Percentiles rank a stretch among this genome's conserved stretches.
These are phyloP conservation scores for Lasaia peninsularis DNA, from an alignment of 1,140 invertebrate genomes.

Conservation along the genomic window DNA sequence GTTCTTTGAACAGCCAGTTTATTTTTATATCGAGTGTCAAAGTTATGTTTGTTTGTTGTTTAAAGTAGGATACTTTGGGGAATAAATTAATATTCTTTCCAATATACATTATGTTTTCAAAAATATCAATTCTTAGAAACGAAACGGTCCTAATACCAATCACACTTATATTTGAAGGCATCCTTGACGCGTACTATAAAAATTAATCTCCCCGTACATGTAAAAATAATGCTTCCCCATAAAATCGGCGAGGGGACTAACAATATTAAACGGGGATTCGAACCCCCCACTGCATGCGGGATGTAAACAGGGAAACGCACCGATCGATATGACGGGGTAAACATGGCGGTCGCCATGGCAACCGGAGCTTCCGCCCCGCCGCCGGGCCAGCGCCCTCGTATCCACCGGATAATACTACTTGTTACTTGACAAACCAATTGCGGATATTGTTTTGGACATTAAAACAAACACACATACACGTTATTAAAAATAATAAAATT, in stretches of 20 bases:
- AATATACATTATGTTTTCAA: too few species aligned
- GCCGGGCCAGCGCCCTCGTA: constrained; percentile 29
- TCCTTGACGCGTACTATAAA: too few species aligned
- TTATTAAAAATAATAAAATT: too few species aligned
- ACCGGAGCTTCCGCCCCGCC: constrained; percentile 48
- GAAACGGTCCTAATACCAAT: too few species aligned
- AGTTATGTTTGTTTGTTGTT: too few species aligned
- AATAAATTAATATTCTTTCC: too few species aligned
- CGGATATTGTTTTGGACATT: constrained; percentile 10
- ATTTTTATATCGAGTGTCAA: too few species aligned
- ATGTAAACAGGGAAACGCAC: constrained; percentile 58
- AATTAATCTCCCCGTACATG: neutral
- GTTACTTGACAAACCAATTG: neutral
- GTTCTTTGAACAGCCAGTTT: too few species aligned
- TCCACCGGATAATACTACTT: constrained; percentile 22
- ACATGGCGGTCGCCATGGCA: constrained; percentile 67
- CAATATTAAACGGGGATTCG: constrained; percentile 21
- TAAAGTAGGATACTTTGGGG: too few species aligned
- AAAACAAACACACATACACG: too few species aligned
- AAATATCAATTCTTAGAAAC: too few species aligned
- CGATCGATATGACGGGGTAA: constrained; percentile 68
- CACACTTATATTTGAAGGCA: too few species aligned
- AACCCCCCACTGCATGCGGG: constrained; percentile 42
- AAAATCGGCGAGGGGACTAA: constrained; percentile 9
- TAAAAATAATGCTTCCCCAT: constrained; percentile 5